phyloP scores from a whole-genome alignment of 1,140 invertebrate species.

The Asobara japonica region DNA sequence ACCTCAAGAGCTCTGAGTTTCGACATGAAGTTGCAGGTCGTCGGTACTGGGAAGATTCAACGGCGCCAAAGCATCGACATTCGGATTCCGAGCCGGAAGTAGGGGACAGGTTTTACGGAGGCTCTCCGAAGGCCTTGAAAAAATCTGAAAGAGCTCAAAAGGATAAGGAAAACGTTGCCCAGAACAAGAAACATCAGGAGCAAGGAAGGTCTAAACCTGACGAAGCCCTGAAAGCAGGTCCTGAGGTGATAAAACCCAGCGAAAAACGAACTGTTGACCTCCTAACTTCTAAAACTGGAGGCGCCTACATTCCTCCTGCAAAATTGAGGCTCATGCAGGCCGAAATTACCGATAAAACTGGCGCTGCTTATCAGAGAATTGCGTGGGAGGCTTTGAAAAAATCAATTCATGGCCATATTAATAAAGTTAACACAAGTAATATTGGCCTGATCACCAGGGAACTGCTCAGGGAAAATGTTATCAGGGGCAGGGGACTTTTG shows the following conservation, averaged over 20 bases:
- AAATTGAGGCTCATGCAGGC: constrained; percentile 94
- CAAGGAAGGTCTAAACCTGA: neutral
- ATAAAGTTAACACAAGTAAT: constrained; percentile 97
- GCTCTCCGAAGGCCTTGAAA: neutral
- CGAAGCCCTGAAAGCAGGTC: constrained; percentile 42
- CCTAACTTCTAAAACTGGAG: constrained; percentile 88
- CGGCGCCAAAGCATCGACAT: neutral
- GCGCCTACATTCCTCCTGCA: constrained; percentile 98
- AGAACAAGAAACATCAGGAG: constrained; percentile 24
- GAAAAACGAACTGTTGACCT: constrained; percentile 76
- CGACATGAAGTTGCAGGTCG: neutral
- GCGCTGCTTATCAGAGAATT: constrained; percentile 92
- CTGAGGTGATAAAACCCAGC: constrained; percentile 43
- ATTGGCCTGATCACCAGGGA: constrained; percentile 93
- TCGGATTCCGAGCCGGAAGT: neutral
- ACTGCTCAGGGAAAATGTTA: constrained; percentile 94
- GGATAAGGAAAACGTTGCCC: constrained; percentile 21
- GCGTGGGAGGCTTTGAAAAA: constrained; percentile 99
- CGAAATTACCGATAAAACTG: constrained; percentile 92
- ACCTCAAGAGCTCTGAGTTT: neutral
- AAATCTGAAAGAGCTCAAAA: neutral
- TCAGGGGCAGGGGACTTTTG: constrained; percentile 91
- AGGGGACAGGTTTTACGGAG: neutral
- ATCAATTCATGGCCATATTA: constrained; percentile 98
- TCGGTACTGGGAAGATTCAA: neutral